Evolutionary conservation across 2,113 vertebrate species (phyloP), one percentile per base, ranked within the genome.

Genomic region (Nematolebias whitei): DNA sequence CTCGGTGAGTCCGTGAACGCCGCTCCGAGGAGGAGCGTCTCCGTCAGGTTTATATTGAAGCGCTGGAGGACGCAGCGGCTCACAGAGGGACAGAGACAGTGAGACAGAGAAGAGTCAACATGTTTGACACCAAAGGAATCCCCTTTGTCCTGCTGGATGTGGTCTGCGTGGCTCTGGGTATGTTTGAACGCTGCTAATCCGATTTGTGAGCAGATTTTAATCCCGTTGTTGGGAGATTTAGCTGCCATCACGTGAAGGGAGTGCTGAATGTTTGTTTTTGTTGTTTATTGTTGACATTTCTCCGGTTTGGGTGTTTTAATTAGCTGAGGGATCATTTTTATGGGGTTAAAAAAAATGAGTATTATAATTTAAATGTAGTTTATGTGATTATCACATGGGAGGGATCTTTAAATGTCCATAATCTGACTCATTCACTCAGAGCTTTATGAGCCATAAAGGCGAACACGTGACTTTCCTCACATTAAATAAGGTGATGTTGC

Each of bases 61-160:
- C 19, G 13, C 56, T 61, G 78, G 50, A 62, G 78, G 71, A 78
- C 32, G 50, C 49, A 5, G 6, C 60, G 43, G n/a, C 2, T 47
- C 18, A 18, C 58, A n/a, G 56, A 10, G 5, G 50, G 32, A 29
- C 65, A 22, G 57, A 19, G 66, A 74, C 58, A 5, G 50, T 1
- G 43, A 45, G 54, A 69, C 76, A 0, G 65, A 77, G 68, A 24
- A n/a, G 71, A 80, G 71, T 39, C 32, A 87, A 88, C 79, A 98
- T 98, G 96, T 98, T 98, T 89, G 96, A 98, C 88, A 85, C 90
- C 64, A 92, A 89, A 89, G 92, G 95, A 80, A 86, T 98, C 74
- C 94, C 95, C 16, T 98, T 94, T 87, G 89, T 98, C 68, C 80
- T 92, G 80, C 90, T 98, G 19, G 96, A 98, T 83, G 6, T 96